A percentile compares a stretch with the other conserved stretches of the same genome.
These are phyloP conservation scores for Trachelus troglodyta DNA, from an alignment of 2,888 invertebrate genomes.

Conservation along the genomic window DNA sequence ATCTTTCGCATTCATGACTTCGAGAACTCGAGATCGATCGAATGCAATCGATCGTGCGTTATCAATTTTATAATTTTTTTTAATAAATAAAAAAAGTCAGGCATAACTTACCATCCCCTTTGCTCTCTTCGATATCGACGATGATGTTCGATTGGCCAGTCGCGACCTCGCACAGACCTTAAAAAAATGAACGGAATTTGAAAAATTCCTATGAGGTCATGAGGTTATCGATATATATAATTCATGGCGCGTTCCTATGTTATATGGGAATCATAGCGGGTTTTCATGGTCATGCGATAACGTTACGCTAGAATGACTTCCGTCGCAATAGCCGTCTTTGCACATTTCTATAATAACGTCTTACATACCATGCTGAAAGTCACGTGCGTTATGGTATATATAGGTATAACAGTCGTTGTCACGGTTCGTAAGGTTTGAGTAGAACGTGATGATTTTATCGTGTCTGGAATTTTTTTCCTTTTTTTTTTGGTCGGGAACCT, in stretches of 20 bases:
- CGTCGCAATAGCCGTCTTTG: background rate
- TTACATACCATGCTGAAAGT: no score
- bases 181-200: constrained; percentile 41
- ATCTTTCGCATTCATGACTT: background rate
- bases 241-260: background rate
- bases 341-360: background rate
- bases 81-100: background rate
- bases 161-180: constrained; percentile 85
- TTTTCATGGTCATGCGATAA: background rate
- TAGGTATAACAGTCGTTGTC: no score
- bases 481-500: no score
- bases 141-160: constrained; percentile 90
- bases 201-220: background rate
- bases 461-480: no score
- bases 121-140: constrained; percentile 90
- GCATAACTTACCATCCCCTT: constrained; percentile 81
- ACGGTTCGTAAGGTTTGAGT: no score
- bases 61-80: no score
- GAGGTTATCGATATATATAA: background rate
- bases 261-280: background rate
- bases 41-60: background rate
- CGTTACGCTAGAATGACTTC: background rate
- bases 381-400: no score
- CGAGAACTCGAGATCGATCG: background rate
- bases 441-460: no score